A percentile compares a stretch with the other conserved stretches of the same genome.
phyloP scores from a whole-genome alignment of 2,888 invertebrate genomes.

The Sarcophaga caerulescens region DNA sequence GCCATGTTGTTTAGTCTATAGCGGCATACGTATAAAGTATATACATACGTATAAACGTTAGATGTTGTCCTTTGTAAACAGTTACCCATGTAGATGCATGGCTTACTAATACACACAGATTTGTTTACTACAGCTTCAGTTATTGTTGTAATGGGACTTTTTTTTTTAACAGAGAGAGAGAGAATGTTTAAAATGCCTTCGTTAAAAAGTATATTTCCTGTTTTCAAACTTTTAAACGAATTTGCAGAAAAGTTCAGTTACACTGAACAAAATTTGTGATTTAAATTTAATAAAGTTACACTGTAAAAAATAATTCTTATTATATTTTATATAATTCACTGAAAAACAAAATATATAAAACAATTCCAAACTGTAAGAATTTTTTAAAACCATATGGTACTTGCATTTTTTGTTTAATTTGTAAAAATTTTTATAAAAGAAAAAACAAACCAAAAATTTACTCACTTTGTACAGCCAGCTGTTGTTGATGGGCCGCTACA shows the following conservation, averaged over 20 bases:
- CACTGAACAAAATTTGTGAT: conserved; percentile 6
- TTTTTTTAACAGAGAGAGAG: too few relatives aligned
- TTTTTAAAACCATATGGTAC: conserved; percentile 46
- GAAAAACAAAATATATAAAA: background rate
- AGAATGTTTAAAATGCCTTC: too few relatives aligned
- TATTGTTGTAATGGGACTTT: too few relatives aligned
- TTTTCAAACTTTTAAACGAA: too few relatives aligned
- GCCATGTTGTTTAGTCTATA: too few relatives aligned
- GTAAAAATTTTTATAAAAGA: conserved; percentile 4
- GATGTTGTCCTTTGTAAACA: background rate
- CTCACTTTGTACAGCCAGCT: conserved; percentile 83
- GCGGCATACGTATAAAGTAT: too few relatives aligned
- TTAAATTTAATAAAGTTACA: background rate
- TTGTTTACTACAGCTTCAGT: too few relatives aligned
- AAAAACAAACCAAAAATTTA: conserved; percentile 59
- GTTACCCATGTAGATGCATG: background rate
- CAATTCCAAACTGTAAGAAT: too few relatives aligned
- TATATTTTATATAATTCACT: background rate
- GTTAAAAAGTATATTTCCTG: too few relatives aligned
- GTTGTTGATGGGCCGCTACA: conserved; percentile 86
- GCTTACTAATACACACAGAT: too few relatives aligned
- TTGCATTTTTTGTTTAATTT: conserved; percentile 60
- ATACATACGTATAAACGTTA: background rate
- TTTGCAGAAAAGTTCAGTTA: background rate
- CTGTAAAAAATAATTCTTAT: background rate